phyloP scores from a whole-genome alignment of 2,888 invertebrate genomes.

The Glaucopsyche alexis region DNA sequence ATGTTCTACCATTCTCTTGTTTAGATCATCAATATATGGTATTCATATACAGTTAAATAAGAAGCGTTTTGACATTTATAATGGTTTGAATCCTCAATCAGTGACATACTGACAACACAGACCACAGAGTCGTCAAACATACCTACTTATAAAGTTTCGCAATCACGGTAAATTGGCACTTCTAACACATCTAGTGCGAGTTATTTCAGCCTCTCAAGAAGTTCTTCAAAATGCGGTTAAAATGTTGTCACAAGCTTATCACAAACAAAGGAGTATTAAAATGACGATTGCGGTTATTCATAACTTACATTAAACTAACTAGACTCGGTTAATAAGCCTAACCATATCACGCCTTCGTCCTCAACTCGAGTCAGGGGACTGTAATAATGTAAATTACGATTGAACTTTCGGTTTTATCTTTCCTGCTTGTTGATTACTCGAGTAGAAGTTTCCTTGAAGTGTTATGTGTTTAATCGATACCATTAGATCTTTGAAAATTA shows the following conservation, averaged over 20 bases:
- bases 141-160: conserved; percentile 8
- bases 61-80: too few species aligned
- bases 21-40: too few species aligned
- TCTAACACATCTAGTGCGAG: not conserved
- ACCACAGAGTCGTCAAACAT: not conserved
- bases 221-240: conserved; percentile 13
- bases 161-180: conserved; percentile 5
- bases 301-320: conserved; percentile 23
- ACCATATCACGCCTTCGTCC: conserved; percentile 61
- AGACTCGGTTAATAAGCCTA: conserved; percentile 59
- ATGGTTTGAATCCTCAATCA: not conserved
- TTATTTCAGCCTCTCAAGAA: not conserved
- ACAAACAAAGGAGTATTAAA: conserved; percentile 18
- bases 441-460: conserved; percentile 54
- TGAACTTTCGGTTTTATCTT: conserved; percentile 67
- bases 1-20: too few species aligned
- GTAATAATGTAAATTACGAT: conserved; percentile 64
- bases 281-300: conserved; percentile 1
- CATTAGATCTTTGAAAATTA: conserved; percentile 56
- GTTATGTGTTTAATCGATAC: conserved; percentile 61
- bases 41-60: too few species aligned
- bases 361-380: conserved; percentile 56
- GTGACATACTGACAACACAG: not conserved
- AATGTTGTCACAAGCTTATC: conserved; percentile 13
- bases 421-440: conserved; percentile 57